Evolutionary conservation across 2,797 vertebrate genomes (phyloP).

Genomic region (Australoheros facetus): DNA sequence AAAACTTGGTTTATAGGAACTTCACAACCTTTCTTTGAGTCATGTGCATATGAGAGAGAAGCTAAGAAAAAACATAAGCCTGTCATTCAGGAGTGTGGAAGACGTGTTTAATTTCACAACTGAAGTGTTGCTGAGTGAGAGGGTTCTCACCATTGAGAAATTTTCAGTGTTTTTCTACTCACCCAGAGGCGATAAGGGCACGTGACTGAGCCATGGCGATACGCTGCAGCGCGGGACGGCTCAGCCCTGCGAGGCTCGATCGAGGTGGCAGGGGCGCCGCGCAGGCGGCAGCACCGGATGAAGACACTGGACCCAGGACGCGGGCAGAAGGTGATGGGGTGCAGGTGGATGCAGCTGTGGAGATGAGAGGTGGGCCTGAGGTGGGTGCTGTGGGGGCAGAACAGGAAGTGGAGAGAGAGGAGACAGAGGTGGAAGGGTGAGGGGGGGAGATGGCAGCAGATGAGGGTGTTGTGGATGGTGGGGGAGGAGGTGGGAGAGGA

Average conservation of each 20-base stretch:
- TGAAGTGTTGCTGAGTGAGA: not conserved
- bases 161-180: slow-evolving; percentile 66
- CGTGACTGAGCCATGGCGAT: slow-evolving; percentile 95
- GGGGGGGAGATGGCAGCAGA: slow-evolving; percentile 20
- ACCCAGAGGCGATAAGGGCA: slow-evolving; percentile 95
- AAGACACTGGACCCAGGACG: slow-evolving; percentile 73
- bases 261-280: slow-evolving; percentile 79
- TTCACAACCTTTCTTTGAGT: not conserved
- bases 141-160: not conserved
- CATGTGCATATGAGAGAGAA: not conserved
- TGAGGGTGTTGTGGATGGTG: slow-evolving; percentile 54
- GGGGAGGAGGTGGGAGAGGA: slow-evolving; percentile 69
- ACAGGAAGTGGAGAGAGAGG: slow-evolving; percentile 47
- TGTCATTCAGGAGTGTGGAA: not conserved
- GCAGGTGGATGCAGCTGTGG: slow-evolving; percentile 79
- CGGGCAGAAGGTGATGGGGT: slow-evolving; percentile 81
- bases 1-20: not conserved
- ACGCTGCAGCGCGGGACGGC: slow-evolving; percentile 89
- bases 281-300: slow-evolving; percentile 72
- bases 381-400: slow-evolving; percentile 33
- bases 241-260: slow-evolving; percentile 86
- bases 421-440: slow-evolving; percentile 46
- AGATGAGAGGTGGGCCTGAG: slow-evolving; percentile 74
- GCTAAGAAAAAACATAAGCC: not conserved
- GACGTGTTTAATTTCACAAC: not conserved